These are phyloP conservation scores for Xestia sexstrigata DNA, from an alignment of 2,888 invertebrate genomes.

Conservation along the genomic window DNA sequence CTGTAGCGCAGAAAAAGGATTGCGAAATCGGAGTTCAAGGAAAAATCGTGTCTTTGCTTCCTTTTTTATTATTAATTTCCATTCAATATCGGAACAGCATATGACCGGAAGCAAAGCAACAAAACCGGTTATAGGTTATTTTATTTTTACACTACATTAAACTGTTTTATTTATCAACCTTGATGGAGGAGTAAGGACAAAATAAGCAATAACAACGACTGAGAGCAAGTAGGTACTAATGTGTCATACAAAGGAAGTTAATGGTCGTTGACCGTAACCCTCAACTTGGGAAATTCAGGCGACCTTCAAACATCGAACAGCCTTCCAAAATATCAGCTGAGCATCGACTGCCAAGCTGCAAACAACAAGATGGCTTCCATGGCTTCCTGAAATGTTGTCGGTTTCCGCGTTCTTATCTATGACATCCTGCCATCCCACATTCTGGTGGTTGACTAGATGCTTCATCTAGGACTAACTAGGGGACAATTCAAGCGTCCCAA, in stretches of 20 bases:
- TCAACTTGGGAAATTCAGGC: neutral
- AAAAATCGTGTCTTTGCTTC: constrained; percentile 11
- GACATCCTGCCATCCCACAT: neutral
- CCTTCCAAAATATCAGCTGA: neutral
- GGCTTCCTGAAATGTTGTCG: neutral
- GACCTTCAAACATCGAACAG: neutral
- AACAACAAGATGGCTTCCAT: neutral
- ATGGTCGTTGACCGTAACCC: neutral
- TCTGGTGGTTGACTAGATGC: neutral
- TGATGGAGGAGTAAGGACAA: constrained; percentile 17
- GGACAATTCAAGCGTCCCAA: too few species aligned
- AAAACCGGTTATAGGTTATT: neutral
- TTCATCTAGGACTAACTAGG: too few species aligned
- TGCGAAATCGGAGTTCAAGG: constrained; percentile 3
- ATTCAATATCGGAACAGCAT: constrained; percentile 14
- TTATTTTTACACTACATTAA: neutral
- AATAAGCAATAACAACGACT: neutral
- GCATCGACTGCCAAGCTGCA: neutral
- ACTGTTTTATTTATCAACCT: constrained; percentile 22
- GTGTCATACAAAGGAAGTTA: constrained; percentile 25
- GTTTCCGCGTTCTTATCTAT: neutral
- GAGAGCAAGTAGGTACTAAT: neutral
- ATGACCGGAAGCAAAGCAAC: constrained; percentile 36
- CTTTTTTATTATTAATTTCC: constrained; percentile 5
- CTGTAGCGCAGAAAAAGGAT: neutral